Percentiles rank a stretch among this genome's conserved stretches.
These are phyloP conservation scores for Catostomus latipinnis DNA, from an alignment of 2,797 vertebrate genomes.

Conservation along the genomic window DNA sequence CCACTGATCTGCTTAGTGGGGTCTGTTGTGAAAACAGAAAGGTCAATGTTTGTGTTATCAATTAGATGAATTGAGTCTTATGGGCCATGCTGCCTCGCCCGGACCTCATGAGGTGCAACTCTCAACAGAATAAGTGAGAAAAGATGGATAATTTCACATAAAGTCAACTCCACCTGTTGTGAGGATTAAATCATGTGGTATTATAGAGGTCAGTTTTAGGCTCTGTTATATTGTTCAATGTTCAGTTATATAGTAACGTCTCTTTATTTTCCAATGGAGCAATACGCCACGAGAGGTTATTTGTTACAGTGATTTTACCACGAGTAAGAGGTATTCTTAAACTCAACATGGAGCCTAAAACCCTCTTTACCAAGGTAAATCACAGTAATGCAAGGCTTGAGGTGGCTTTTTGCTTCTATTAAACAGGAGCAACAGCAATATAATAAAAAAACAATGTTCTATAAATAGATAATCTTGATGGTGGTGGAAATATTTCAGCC, in stretches of 20 bases:
- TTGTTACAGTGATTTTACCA: no score
- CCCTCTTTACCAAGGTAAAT: no score
- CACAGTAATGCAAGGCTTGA: no score
- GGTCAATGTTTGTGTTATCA: constrained; percentile 65
- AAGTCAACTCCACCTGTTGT: background rate
- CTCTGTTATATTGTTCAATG: background rate
- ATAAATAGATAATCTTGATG: no score
- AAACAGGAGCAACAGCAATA: no score
- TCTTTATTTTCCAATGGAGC: no score
- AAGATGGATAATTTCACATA: background rate
- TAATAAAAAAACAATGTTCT: no score
- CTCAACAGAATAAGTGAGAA: background rate
- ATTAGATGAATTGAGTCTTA: constrained; percentile 64
- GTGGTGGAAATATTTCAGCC: no score
- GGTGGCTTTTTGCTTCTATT: no score
- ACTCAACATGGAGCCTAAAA: no score
- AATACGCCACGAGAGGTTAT: no score
- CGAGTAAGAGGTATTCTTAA: no score
- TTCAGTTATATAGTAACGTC: background rate
- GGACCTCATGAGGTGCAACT: constrained; percentile 2
- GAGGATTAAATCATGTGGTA: background rate
- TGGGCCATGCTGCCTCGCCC: background rate
- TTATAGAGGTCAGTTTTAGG: background rate
- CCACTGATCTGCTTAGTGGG: constrained; percentile 66
- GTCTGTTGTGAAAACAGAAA: constrained; percentile 53